Evolutionary conservation across 2,888 invertebrate genomes (phyloP).

Genomic region (Philonicus albiceps): DNA sequence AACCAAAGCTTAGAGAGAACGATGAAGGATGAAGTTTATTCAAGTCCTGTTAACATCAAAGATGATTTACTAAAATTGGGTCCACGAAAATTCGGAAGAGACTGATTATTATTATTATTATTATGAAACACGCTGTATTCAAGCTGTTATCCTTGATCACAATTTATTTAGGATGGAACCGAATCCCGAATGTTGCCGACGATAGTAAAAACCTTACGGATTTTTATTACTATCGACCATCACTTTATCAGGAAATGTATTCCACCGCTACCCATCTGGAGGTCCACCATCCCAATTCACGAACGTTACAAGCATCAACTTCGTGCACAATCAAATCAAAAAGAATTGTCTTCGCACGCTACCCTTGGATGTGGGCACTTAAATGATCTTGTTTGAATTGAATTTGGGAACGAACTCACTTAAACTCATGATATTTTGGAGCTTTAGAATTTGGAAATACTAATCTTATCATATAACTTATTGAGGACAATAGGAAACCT

Average conservation of each 20-base stretch:
- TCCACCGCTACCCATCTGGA: conserved; percentile 94
- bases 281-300: conserved; percentile 98
- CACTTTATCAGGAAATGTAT: conserved; percentile 94
- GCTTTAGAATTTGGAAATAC: conserved; percentile 90
- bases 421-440: conserved; percentile 95
- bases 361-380: conserved; percentile 96
- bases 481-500: conserved; percentile 95
- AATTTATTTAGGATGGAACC: conserved; percentile 94
- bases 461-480: conserved; percentile 95
- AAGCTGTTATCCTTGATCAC: conserved; percentile 91
- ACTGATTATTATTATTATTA: no score
- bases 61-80: no score
- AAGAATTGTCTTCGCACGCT: conserved; percentile 95
- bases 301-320: conserved; percentile 93
- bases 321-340: conserved; percentile 99
- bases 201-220: conserved; percentile 90
- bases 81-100: no score
- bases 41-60: no score
- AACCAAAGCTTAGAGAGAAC: no score
- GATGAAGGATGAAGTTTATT: no score
- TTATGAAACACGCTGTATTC: conserved; percentile 97
- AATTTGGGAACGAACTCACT: conserved; percentile 98
- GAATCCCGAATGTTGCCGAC: conserved; percentile 90
- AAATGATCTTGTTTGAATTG: conserved; percentile 98
- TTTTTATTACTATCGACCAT: conserved; percentile 91